These are phyloP conservation scores for Galleria mellonella DNA, from an alignment of 1,140 invertebrate species.

Conservation along the genomic window DNA sequence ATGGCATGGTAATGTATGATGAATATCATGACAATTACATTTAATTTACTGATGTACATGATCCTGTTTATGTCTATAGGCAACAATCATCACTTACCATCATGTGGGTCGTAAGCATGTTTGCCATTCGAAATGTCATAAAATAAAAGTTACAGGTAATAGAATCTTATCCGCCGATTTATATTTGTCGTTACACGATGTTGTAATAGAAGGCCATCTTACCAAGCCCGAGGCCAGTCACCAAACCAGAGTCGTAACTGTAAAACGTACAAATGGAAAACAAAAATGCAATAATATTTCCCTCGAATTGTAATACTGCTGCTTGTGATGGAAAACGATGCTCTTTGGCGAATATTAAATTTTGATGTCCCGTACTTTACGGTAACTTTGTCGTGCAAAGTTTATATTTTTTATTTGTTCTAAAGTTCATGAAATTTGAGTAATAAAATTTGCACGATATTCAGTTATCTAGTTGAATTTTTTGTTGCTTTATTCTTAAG, in stretches of 20 bases:
- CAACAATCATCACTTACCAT: too few species aligned
- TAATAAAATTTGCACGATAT: too few species aligned
- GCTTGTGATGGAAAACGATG: constrained; percentile 17
- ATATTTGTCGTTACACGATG: constrained; percentile 9
- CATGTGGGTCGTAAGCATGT: too few species aligned
- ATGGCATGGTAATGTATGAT: too few species aligned
- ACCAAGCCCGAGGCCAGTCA: constrained; percentile 14
- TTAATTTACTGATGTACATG: too few species aligned
- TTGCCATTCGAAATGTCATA: too few species aligned
- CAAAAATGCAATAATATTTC: constrained; percentile 33
- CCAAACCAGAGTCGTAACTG: constrained; percentile 23
- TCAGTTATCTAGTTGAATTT: too few species aligned
- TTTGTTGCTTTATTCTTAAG: too few species aligned
- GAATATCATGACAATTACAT: too few species aligned
- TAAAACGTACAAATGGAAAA: constrained; percentile 36
- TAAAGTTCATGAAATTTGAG: background rate
- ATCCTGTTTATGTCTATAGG: too few species aligned
- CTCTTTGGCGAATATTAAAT: constrained; percentile 6
- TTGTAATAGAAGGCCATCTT: constrained; percentile 12
- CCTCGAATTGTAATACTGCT: constrained; percentile 21
- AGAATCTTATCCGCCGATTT: too few species aligned
- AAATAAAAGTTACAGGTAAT: too few species aligned
- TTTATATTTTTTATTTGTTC: background rate
- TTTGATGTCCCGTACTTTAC: background rate
- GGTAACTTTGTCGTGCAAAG: constrained; percentile 1